Evolutionary conservation across 2,113 vertebrate species (phyloP).

Genomic region (Chrysochloris asiatica): DNA sequence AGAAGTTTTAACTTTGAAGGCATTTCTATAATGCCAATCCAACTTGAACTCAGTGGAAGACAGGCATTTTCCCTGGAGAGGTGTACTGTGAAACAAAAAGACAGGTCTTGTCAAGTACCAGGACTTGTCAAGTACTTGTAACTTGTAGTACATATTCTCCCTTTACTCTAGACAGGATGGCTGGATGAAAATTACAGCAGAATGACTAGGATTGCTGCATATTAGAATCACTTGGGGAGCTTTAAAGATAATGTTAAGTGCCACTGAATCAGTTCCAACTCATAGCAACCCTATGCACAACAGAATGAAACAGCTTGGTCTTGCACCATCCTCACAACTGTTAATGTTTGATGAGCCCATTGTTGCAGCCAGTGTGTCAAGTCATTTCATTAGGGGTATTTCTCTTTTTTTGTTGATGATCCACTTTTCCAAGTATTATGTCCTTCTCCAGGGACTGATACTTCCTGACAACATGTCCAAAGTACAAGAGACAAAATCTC

Average conservation of each 20-base stretch:
- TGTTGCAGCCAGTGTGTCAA: too few species aligned
- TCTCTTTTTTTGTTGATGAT: too few species aligned
- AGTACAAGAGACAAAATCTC: too few species aligned
- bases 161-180: background rate
- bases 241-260: slow-evolving; percentile 22
- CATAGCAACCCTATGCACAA: too few species aligned
- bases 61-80: background rate
- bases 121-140: background rate
- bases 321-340: too few species aligned
- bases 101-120: background rate
- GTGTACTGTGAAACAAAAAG: background rate
- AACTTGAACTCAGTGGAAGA: background rate
- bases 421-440: too few species aligned
- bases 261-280: too few species aligned
- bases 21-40: background rate
- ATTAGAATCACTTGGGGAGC: background rate
- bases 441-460: too few species aligned
- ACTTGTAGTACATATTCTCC: background rate
- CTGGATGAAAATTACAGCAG: background rate
- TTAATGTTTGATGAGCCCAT: too few species aligned
- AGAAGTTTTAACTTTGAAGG: background rate
- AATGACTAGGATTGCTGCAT: background rate
- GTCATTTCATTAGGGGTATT: too few species aligned
- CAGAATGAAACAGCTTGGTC: too few species aligned
- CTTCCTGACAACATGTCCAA: too few species aligned